Evolutionary conservation across 35 echinoderm and acorn worm genomes (phyloP), one percentile per base, ranked within the genome.

Genomic region (Heliocidaris erythrogramma): DNA sequence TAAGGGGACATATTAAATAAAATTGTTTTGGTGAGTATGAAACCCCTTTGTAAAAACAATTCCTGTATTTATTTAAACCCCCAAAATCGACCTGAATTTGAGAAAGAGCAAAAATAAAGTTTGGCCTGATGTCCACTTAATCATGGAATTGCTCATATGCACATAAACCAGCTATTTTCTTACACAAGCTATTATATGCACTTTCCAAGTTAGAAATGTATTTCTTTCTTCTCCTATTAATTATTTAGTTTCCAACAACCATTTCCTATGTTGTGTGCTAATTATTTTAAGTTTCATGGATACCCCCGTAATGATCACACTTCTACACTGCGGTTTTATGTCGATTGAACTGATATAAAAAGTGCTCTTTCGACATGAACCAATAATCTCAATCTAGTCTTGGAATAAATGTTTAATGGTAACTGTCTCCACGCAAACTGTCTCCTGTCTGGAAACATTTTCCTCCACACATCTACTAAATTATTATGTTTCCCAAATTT

Each of bases 401-500:
- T 86, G n/a, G 85, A 86, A 35, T 35, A n/a, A 35, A 86, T 86
- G 32, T 35, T 86, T 11, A 86, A 18, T 86, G 85, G 21, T 3
- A 86, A 4, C 10, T 86, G 85, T 86, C 85, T 86, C 85, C 85
- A 86, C n/a, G 85, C 21, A 86, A 18, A 86, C 32, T 86, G 85
- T 35, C 27, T 86, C 3, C 85, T 86, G 9, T 86, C 85, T 35
- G 85, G 85, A 35, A 86, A 86, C 32, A 30, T 86, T 86, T 5
- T 86, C n/a, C 85, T 86, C 85, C 85, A 86, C n/a, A 35, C 85
- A 86, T 86, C 85, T 86, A 86, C 32, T 86, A 86, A 86, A n/a
- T 35, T 18, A 86, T 86, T 30, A 13, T 35, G 9, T 86, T 86
- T 29, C n/a, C 32, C 9, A 86, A 86, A 86, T 86, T 30, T 86